Base-by-base conservation (phyloP, 2,113 vertebrate genomes). In the Sprattus sprattus region DNA sequence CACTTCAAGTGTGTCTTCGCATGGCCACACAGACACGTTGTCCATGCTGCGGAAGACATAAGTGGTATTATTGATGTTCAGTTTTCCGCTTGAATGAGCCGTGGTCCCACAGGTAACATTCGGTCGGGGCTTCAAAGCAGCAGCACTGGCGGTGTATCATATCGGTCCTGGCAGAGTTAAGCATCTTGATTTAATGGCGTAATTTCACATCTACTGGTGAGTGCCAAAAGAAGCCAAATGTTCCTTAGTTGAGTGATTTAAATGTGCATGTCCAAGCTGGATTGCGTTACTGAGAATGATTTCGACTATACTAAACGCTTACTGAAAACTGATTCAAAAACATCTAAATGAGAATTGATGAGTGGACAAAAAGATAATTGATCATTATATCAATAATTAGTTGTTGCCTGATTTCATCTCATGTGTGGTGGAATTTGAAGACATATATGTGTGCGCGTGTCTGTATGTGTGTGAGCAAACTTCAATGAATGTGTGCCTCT, bases 1-100 rank as follows among this genome's bases (percentile, higher is more conserved):
- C 67, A 75, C 10, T 32, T 75, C 13, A 0, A 75, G 4, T 75
- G 25, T 75, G 28, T 39, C 39, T 75, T 13, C 25, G 13, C 67
- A 75, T 75, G 67, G 13, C 67, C 67, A 75, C 67, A 75, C 28
- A 39, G 11, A 75, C 28, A 39, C 11, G 11, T 13, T 75, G 67
- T 75, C 28, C 13, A 39, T 32, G 22, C 67, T 16, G 28, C 15
- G 28, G 46, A 50, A 50, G 44, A 47, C 84, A 52, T 71, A 44
- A 81, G 80, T 85, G 84, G 6, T 20, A 8, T 84, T 78, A 85
- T 85, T 44, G 84, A 81, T 78, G 71, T 85, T 85, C 44, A 28
- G 20, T 78, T 81, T 85, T 85, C 28, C 11, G 47, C 28, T 78
- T 44, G 71, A 85, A 18, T 85, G 82, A 67, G 47, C 46, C 45